Evolutionary conservation across 2,797 vertebrate genomes (phyloP).

Genomic region (Pelochelys cantorii): DNA sequence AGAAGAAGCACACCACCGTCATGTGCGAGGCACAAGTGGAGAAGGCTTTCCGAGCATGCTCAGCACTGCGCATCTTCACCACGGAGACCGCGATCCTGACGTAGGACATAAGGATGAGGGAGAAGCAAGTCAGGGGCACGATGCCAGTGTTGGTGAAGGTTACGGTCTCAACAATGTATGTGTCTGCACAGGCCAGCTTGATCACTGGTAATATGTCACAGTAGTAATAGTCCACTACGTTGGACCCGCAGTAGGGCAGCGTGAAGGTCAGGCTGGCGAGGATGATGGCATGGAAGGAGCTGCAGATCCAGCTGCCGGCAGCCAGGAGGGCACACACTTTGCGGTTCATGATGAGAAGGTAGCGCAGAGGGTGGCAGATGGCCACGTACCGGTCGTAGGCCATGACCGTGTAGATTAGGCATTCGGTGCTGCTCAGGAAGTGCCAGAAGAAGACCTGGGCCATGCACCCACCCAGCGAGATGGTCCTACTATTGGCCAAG

Average conservation of each 20-base stretch:
- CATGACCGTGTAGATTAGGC: too few species aligned
- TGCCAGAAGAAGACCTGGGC: too few species aligned
- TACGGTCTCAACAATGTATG: background rate
- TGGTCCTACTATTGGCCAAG: background rate
- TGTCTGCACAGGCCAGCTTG: slow-evolving; percentile 27
- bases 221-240: too few species aligned
- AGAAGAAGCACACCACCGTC: slow-evolving; percentile 29
- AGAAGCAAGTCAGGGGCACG: slow-evolving; percentile 8
- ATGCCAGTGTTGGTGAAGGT: background rate
- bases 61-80: background rate
- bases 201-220: slow-evolving; percentile 41
- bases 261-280: too few species aligned
- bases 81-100: background rate
- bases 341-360: background rate
- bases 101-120: background rate
- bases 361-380: too few species aligned
- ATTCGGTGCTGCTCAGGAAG: too few species aligned
- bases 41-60: background rate
- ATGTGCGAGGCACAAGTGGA: background rate
- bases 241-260: too few species aligned
- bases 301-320: too few species aligned
- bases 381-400: too few species aligned
- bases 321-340: background rate
- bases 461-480: background rate
- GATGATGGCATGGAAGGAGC: too few species aligned